Conservation (phyloP, 2,888 invertebrate species). For the Torymus tubicola region DNA sequence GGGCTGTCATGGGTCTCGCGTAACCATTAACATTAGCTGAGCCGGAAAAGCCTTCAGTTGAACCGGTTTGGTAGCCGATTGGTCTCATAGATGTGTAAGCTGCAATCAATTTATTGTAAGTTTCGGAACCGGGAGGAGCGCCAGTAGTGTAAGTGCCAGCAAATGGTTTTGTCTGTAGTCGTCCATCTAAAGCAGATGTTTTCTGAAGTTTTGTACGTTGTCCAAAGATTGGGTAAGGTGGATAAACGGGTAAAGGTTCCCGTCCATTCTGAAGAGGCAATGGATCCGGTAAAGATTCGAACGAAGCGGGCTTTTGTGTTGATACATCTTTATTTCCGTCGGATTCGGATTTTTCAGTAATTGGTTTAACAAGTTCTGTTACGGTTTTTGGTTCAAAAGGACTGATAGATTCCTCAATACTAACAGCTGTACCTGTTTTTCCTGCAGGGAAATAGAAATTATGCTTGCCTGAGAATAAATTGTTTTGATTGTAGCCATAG, state of each 20-base stretch:
- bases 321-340: constrained; percentile 1
- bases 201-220: constrained; percentile 70
- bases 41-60: not conserved
- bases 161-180: constrained; percentile 15
- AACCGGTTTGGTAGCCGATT: constrained; percentile 4
- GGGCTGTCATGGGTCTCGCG: constrained; percentile 40
- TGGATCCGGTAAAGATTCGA: constrained; percentile 42
- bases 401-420: constrained; percentile 73
- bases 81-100: constrained; percentile 42
- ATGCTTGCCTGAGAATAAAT: constrained; percentile 68
- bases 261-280: constrained; percentile 46
- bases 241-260: constrained; percentile 48
- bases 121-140: constrained; percentile 12
- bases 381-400: constrained; percentile 72
- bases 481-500: constrained; percentile 81
- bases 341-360: constrained; percentile 58
- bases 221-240: constrained; percentile 64
- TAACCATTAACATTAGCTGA: constrained; percentile 46
- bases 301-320: not conserved
- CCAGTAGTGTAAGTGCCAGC: constrained; percentile 3
- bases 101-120: constrained; percentile 35
- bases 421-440: constrained; percentile 72
- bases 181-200: constrained; percentile 48
- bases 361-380: constrained; percentile 56
- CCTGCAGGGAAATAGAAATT: constrained; percentile 73